Evolutionary conservation across 2,797 vertebrate species (phyloP).

Genomic region (Toxotes lorentzi): DNA sequence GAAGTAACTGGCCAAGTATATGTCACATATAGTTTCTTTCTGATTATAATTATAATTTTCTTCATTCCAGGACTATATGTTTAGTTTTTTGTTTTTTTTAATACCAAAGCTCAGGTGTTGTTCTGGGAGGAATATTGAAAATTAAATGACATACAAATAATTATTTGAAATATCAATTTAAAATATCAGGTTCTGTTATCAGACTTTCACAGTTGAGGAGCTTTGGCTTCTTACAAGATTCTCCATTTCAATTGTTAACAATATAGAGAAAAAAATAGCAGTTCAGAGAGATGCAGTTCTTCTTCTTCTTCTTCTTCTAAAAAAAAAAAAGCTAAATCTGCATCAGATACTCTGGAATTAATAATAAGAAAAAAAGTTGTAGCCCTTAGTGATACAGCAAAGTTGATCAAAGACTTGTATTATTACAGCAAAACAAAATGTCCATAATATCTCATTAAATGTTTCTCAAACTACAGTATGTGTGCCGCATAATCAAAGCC

Average conservation of each 20-base stretch:
- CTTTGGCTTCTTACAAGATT: neutral
- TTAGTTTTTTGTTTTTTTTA: neutral
- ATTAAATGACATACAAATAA: neutral
- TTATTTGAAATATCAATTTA: neutral
- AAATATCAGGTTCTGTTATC: neutral
- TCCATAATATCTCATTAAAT: neutral
- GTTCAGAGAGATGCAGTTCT: neutral
- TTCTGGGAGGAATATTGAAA: too few relatives aligned
- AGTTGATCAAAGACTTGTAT: slow-evolving; percentile 10
- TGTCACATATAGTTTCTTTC: neutral
- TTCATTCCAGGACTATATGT: neutral
- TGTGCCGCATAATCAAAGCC: neutral
- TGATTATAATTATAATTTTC: neutral
- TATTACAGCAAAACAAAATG: slow-evolving; percentile 3
- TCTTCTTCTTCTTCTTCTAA: neutral
- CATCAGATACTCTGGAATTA: neutral
- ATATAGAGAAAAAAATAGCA: neutral
- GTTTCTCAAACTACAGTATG: neutral
- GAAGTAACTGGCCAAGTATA: neutral
- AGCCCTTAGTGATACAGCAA: neutral
- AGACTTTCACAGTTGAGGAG: neutral
- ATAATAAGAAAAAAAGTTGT: neutral
- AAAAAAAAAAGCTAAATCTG: neutral
- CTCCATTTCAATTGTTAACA: neutral
- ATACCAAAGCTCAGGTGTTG: too few relatives aligned